Base-by-base conservation (phyloP, 1,140 invertebrate genomes). In the Pseudomyrmex flavicornis region DNA sequence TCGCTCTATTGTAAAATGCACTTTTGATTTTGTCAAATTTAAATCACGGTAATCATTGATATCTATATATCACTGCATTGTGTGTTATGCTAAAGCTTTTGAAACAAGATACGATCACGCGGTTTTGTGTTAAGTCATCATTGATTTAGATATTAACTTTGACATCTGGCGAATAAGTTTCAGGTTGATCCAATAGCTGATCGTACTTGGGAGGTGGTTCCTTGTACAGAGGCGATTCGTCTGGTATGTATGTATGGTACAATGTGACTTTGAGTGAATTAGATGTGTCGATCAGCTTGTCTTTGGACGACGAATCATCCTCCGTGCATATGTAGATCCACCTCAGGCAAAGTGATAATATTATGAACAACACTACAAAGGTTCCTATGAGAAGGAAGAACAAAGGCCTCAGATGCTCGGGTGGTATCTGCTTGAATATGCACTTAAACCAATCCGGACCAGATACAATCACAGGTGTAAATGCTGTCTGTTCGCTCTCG, bases 361-460 rank as follows among this genome's bases (percentile, higher is more conserved):
- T 90, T 85, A 95, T 94, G 50, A 93, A 93, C 17, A 95, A 82
- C 13, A 94, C 93, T 65, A 94, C 93, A 50, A 93, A 87, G 8
- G 54, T 8, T 76, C 94, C 91, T 50, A 95, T 93, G 26, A 48
- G 93, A 84, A 17, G 92, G 94, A 35, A 95, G 86, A 58, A 95
- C 35, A 35, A 35, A 35, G 35, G 35, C 35, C 35, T 35, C 35
- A 35, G 35, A 35, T 35, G 35, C 35, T 35, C 35, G 5, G 35
- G 35, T 35, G 35, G 35, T 7, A 15, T 22, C 59, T 95, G 95
- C 48, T 92, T 92, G 2, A 95, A 95, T 52, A 95, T 93, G 86
- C 95, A 95, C 7, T 94, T 93, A 85, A 96, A 87, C 95, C 35
- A 95, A 95, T 89, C 95, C 94, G 1, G 90, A 89, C 50, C 50